Evolutionary conservation across 2,113 vertebrate genomes (phyloP), one percentile per base, ranked within the genome.

Genomic region (Dermatemys mawii): DNA sequence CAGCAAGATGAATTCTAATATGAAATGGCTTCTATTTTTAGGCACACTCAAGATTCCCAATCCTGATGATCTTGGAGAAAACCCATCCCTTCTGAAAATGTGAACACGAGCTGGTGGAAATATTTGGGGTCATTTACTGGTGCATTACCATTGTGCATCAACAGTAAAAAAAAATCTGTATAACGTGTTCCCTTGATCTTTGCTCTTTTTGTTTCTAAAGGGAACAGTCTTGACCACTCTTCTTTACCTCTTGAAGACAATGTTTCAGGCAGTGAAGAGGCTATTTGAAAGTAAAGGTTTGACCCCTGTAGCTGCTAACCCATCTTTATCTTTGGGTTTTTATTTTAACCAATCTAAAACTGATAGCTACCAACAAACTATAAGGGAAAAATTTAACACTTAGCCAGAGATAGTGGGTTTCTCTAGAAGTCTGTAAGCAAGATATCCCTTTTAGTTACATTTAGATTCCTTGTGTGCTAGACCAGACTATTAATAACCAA

Each of bases 301-400:
- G 48, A 60, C 27, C 90, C 90, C 51, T 48, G 11, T 53, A 81
- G 7, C 54, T 91, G 27, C 46, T 67, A 80, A n/a, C 73, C 51
- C 35, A 12, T 82, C 92, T n/a, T 89, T 78, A 75, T 9, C 19
- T 81, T 16, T 78, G 6, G 3, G 11, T 50, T 11, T 50, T 48
- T 53, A 86, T 94, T 76, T 60, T 27, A 51, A n/a, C 46, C 13
- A 38, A 24, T 48, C 50, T 29, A 10, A 22, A 92, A 81, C 22
- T 35, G 80, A 55, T 5, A 78, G 24, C 44, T 92, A 63, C 81
- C 96, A 97, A 96, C 63, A 96, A 85, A 92, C 78, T 86, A 90
- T 46, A 63, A 75, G 29, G 11, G 32, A 2, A 96, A 80, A n/a
- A 80, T 87, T 87, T 78, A 78, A 51, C 86, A 95, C 83, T 53